Conservation (phyloP, 2,113 vertebrate species). For the Ophthalmolycus amberensis region DNA sequence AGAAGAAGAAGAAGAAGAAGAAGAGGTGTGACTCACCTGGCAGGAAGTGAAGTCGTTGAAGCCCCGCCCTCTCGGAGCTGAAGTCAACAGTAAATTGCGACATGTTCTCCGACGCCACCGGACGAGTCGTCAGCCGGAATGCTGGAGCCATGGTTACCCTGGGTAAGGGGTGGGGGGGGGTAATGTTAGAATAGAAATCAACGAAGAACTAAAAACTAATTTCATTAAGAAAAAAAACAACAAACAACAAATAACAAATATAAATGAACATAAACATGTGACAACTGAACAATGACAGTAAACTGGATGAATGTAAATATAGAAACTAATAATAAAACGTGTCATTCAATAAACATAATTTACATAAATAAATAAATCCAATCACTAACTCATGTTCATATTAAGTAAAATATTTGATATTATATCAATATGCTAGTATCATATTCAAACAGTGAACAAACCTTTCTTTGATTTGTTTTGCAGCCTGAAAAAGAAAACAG, state of each 20-base stretch:
- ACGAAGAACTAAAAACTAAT: background rate
- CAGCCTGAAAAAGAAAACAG: conserved; percentile 83
- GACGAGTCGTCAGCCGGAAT: conserved; percentile 91
- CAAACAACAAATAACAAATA: background rate
- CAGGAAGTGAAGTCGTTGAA: conserved; percentile 90
- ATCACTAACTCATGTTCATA: background rate
- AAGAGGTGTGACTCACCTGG: conserved; percentile 83
- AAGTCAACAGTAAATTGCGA: conserved; percentile 94
- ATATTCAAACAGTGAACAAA: conserved; percentile 66
- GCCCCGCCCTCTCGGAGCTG: conserved; percentile 85
- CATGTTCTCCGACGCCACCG: conserved; percentile 90
- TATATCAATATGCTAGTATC: background rate
- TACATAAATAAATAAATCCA: too few relatives aligned
- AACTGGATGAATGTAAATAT: background rate
- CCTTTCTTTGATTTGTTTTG: conserved; percentile 98
- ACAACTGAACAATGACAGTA: background rate
- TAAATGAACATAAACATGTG: background rate
- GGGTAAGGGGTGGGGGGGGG: conserved; percentile 20
- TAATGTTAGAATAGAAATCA: conserved; percentile 3
- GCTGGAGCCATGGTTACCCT: conserved; percentile 96
- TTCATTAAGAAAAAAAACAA: background rate
- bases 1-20: too few relatives aligned
- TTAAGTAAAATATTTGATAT: background rate
- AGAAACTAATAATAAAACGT: background rate
- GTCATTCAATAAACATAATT: too few relatives aligned